Evolutionary conservation across 2,888 invertebrate genomes (phyloP), one percentile per base, ranked within the genome.

Genomic region (Rosalia funebris): DNA sequence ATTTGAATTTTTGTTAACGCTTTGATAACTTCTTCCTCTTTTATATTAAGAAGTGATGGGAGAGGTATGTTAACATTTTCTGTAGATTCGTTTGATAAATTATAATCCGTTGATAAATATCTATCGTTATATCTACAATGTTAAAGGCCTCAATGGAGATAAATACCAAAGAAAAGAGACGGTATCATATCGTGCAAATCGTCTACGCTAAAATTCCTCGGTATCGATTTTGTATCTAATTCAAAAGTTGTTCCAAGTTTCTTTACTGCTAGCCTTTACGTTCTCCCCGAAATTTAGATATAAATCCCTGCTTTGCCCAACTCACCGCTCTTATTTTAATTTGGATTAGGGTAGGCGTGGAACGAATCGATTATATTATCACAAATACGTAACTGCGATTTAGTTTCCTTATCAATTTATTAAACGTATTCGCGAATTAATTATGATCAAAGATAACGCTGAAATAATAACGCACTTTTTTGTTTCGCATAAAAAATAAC

Each of bases 201-300:
- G 48, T 45, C 55, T 44, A 60, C 60, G 53, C 19, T 39, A 46
- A 45, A 54, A 59, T 56, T 62, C 58, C 59, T 36, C 25, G 7
- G 55, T 60, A 63, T 63, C 48, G 63, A 63, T 63, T 61, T 61
- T 58, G n/a, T 53, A 55, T 63, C 54, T 54, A 55, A 63, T 61
- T 63, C 60, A 60, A 60, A 62, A 63, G 39, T 63, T 62, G 45
- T 57, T 56, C 37, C 10, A 41, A 36, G n/a, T 50, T 54, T 19
- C 9, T 41, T 53, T 19, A 19, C 15, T 19, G n/a, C 15, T n/a
- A n/a, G n/a, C 36, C 52, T 9, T 32, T 11, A 7, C 12, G 31
- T n/a, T 19, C 12, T 44, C 20, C n/a, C 11, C n/a, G 2, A 19
- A 44, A 20, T 34, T 34, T 34, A 44, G n/a, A n/a, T 17, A 5